phyloP scores from a whole-genome alignment of 2,888 invertebrate species.

The Luffia ferchaultella region DNA sequence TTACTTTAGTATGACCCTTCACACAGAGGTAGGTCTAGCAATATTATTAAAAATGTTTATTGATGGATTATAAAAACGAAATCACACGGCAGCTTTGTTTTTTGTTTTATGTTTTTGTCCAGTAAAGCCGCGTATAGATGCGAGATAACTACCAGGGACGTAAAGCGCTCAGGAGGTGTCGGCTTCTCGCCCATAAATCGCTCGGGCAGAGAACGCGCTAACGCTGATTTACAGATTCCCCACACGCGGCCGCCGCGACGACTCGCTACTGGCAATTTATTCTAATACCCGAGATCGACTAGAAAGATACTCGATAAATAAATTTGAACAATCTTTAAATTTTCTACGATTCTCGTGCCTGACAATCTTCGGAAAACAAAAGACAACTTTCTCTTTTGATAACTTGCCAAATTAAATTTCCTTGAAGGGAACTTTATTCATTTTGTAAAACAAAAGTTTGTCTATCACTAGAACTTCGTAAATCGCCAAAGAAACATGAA shows the following conservation, averaged over 20 bases:
- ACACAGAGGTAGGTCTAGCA: too few species aligned
- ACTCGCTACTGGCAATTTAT: too few species aligned
- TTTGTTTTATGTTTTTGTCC: too few species aligned
- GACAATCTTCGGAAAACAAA: neutral
- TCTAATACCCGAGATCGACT: neutral
- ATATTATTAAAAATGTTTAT: too few species aligned
- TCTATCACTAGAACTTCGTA: neutral
- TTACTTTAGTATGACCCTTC: too few species aligned
- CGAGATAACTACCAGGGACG: neutral
- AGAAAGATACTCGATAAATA: too few species aligned
- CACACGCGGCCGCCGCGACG: slow-evolving; percentile 1
- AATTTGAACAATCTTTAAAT: too few species aligned
- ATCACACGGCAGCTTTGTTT: too few species aligned
- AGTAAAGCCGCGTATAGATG: neutral
- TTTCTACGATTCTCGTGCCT: neutral
- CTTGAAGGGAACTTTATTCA: neutral
- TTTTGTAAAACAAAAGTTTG: neutral
- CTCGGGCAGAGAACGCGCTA: slow-evolving; percentile 44
- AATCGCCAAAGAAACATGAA: neutral
- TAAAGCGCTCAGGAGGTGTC: slow-evolving; percentile 14
- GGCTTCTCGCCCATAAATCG: slow-evolving; percentile 41
- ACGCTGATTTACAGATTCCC: slow-evolving; percentile 43
- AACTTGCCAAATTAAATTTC: neutral
- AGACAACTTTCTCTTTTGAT: neutral
- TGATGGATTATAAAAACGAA: too few species aligned